phyloP scores from a whole-genome alignment of 2,113 vertebrate species.

The Cyanistes caeruleus region DNA sequence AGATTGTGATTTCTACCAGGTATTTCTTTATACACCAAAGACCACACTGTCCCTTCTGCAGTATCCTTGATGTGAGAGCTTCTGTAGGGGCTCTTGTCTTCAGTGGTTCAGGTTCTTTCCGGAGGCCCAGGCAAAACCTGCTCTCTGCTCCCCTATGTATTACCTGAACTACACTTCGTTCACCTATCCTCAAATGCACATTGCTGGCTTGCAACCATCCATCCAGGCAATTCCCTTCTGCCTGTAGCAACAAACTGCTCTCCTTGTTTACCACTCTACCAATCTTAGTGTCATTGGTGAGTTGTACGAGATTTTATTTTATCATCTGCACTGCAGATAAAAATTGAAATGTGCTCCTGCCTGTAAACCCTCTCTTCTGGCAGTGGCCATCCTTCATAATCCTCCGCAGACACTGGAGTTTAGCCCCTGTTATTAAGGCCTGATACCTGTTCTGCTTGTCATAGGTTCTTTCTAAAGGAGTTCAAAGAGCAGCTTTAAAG shows the following conservation, averaged over 20 bases:
- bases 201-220: not conserved
- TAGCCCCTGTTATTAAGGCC: not conserved
- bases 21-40: not conserved
- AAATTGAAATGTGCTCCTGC: not conserved
- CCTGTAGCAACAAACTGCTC: not conserved
- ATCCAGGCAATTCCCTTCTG: not conserved
- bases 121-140: not conserved
- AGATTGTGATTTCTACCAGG: not conserved
- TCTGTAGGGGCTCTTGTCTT: not conserved
- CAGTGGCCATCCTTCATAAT: not conserved
- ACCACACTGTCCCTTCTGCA: not conserved
- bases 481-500: not conserved
- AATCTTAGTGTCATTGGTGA: fast-evolving
- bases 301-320: not conserved
- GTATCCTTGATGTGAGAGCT: not conserved
- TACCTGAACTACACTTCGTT: not conserved
- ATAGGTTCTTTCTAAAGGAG: not conserved
- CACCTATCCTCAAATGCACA: not conserved
- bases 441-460: not conserved
- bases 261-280: not conserved
- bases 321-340: not conserved
- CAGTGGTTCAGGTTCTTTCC: not conserved
- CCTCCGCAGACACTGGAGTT: not conserved
- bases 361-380: not conserved
- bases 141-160: fast-evolving